These are phyloP conservation scores for Eptesicus fuscus DNA, from an alignment of 2,113 vertebrate genomes.

Conservation along the genomic window DNA sequence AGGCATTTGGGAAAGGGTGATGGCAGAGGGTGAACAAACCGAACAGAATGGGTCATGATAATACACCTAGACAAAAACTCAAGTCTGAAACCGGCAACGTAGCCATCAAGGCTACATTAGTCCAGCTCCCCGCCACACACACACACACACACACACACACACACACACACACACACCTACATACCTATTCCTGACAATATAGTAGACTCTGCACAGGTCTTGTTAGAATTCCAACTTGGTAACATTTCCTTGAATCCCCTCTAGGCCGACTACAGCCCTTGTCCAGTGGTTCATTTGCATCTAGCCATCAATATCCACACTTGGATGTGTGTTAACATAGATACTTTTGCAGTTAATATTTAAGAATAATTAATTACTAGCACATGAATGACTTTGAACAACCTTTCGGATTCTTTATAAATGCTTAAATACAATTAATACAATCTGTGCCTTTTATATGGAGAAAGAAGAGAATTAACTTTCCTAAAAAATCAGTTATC, in stretches of 20 bases:
- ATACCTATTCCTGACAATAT: background rate
- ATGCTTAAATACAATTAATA: background rate
- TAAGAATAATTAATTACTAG: background rate
- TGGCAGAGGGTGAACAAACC: background rate
- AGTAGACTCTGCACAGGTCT: background rate
- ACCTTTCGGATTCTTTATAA: background rate
- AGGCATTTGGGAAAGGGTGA: background rate
- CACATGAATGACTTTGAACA: background rate
- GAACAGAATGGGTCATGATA: background rate
- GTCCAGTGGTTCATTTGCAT: background rate
- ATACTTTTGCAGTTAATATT: background rate
- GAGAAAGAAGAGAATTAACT: background rate
- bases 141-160: background rate
- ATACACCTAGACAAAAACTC: background rate
- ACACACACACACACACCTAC: background rate
- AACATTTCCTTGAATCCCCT: background rate
- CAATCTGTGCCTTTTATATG: background rate
- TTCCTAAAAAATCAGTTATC: background rate
- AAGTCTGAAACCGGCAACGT: background rate
- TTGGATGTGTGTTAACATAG: background rate
- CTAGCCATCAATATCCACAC: background rate
- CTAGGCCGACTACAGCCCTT: background rate
- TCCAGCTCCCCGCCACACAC: background rate
- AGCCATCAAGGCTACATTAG: background rate
- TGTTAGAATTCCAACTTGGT: background rate